Evolutionary conservation across 30 jellyfish, hydroid and myxozoan genomes (phyloP).

Genomic region (Chironex yamaguchii): DNA sequence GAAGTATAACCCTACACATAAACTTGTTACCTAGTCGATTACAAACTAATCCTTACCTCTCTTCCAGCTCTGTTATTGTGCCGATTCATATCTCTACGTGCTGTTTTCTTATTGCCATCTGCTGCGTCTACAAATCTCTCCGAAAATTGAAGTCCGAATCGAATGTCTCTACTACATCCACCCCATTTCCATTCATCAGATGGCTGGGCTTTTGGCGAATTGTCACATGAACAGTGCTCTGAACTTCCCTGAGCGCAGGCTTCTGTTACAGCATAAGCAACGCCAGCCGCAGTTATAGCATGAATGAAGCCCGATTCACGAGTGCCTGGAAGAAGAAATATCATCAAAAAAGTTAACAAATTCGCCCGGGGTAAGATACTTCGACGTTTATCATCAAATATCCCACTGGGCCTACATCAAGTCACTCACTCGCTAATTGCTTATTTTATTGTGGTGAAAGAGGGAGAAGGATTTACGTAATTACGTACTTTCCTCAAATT

Average conservation of each 20-base stretch:
- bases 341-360: no score
- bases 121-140: constrained; percentile 87
- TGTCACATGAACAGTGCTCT: constrained; percentile 83
- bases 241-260: constrained; percentile 98
- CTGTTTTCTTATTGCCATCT: constrained; percentile 59
- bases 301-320: constrained; percentile 97
- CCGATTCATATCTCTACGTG: constrained; percentile 87
- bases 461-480: no score
- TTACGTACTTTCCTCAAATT: no score
- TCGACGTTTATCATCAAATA: no score
- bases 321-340: constrained; percentile 69
- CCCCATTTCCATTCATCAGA: constrained; percentile 97
- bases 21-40: no score
- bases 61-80: constrained; percentile 97
- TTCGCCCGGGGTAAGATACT: no score
- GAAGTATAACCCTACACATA: no score
- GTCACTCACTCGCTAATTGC: no score
- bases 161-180: constrained; percentile 92
- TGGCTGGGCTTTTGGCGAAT: constrained; percentile 47
- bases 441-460: no score
- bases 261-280: constrained; percentile 92
- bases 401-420: no score
- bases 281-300: constrained; percentile 97
- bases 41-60: constrained; percentile 60
- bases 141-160: constrained; percentile 84